Percentiles rank a stretch among this genome's conserved stretches.
Evolutionary conservation across 2,113 vertebrate species (phyloP).

Genomic region (Nothobranchius kuhntae): DNA sequence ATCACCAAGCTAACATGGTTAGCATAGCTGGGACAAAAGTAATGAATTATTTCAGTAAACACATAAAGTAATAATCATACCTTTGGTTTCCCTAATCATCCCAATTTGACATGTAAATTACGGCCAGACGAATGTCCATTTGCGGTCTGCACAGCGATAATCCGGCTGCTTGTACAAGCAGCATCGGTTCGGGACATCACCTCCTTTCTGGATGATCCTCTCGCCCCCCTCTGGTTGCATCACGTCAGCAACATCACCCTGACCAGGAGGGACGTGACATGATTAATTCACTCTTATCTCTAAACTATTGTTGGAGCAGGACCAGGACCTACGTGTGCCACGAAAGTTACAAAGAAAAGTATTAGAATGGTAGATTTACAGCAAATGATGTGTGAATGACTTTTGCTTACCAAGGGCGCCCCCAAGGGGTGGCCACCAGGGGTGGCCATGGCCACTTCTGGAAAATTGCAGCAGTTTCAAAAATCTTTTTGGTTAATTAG

Average conservation of each 20-base stretch:
- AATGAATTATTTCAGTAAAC: slow-evolving; percentile 10
- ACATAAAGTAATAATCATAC: slow-evolving; percentile 35
- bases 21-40: slow-evolving; percentile 57
- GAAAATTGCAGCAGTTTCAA: too few relatives aligned
- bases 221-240: slow-evolving; percentile 61
- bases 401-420: too few relatives aligned
- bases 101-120: neutral
- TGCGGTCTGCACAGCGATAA: neutral
- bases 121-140: slow-evolving; percentile 27
- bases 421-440: too few relatives aligned
- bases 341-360: too few relatives aligned
- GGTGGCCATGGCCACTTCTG: too few relatives aligned
- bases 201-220: slow-evolving; percentile 47
- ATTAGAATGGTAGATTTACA: too few relatives aligned
- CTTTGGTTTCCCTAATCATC: slow-evolving; percentile 23
- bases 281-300: too few relatives aligned
- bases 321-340: too few relatives aligned
- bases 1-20: slow-evolving; percentile 53
- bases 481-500: too few relatives aligned
- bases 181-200: slow-evolving; percentile 56
- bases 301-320: too few relatives aligned
- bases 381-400: too few relatives aligned
- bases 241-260: slow-evolving; percentile 59
- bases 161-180: slow-evolving; percentile 19
- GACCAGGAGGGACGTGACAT: neutral